Conservation (phyloP, 2,113 vertebrate species). For the Rhagologus leucostigma region DNA sequence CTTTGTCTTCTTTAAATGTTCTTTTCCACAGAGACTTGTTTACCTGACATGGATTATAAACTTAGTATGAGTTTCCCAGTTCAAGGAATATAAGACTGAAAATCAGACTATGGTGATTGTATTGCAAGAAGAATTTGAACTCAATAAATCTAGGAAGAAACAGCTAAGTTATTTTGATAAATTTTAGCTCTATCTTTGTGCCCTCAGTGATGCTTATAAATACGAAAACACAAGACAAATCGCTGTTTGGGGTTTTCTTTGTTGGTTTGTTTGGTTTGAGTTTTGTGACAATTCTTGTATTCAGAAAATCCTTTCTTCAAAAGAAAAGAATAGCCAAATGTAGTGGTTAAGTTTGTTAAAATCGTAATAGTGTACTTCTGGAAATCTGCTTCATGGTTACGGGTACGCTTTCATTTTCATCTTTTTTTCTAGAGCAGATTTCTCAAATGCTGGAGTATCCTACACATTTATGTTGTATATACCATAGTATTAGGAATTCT, state of each 20-base stretch:
- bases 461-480: not conserved
- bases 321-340: not conserved
- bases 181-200: not conserved
- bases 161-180: not conserved
- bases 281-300: not conserved
- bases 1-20: not conserved
- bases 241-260: fast-evolving
- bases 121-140: not conserved
- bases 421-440: not conserved
- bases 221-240: not conserved
- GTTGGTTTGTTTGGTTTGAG: not conserved
- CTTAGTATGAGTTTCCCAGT: not conserved
- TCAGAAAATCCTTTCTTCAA: not conserved
- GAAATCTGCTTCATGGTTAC: not conserved
- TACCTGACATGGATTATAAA: not conserved
- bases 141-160: not conserved
- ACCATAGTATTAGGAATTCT: not conserved
- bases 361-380: not conserved
- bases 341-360: not conserved
- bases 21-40: not conserved
- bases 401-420: not conserved
- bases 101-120: not conserved
- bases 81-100: not conserved
- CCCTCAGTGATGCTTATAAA: not conserved
- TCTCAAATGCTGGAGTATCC: not conserved